Conservation (phyloP, 2,113 vertebrate species). For the Zingel zingel region DNA sequence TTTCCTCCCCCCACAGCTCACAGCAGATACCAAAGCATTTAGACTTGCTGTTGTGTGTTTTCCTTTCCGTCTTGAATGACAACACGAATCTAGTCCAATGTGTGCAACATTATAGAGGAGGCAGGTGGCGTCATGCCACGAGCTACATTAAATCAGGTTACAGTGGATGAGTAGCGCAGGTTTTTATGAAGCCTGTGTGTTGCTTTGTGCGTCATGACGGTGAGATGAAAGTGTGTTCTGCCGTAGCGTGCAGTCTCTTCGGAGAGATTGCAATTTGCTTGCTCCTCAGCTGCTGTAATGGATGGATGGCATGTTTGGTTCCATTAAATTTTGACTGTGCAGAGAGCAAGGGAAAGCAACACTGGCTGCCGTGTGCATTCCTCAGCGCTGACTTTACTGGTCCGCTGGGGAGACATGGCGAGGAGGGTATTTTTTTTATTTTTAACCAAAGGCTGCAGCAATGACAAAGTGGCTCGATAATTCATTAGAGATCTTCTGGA, state of each 20-base stretch:
- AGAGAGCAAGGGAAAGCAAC: constrained; percentile 33
- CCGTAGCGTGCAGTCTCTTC: constrained; percentile 36
- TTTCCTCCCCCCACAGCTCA: background rate
- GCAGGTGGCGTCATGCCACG: constrained; percentile 36
- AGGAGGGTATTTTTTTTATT: background rate
- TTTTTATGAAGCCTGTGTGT: constrained; percentile 50
- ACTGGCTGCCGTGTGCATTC: constrained; percentile 36
- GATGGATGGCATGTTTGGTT: constrained; percentile 61
- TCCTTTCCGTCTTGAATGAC: constrained; percentile 12
- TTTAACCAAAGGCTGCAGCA: constrained; percentile 48
- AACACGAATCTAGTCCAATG: background rate
- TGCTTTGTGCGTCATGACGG: constrained; percentile 9
- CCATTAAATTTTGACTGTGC: constrained; percentile 66
- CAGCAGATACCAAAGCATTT: constrained; percentile 32
- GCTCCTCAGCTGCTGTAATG: constrained; percentile 53
- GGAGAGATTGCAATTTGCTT: constrained; percentile 56
- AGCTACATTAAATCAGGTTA: constrained; percentile 52
- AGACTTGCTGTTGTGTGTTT: constrained; percentile 13
- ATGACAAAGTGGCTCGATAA: constrained; percentile 59
- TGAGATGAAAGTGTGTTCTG: constrained; percentile 45
- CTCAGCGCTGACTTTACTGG: constrained; percentile 65
- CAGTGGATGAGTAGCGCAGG: background rate
- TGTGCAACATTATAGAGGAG: constrained; percentile 23
- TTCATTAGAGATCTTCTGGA: constrained; percentile 48
- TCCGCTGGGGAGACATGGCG: constrained; percentile 42